phyloP scores from a whole-genome alignment of 2,888 invertebrate species.

The Lasioglossum morio region DNA sequence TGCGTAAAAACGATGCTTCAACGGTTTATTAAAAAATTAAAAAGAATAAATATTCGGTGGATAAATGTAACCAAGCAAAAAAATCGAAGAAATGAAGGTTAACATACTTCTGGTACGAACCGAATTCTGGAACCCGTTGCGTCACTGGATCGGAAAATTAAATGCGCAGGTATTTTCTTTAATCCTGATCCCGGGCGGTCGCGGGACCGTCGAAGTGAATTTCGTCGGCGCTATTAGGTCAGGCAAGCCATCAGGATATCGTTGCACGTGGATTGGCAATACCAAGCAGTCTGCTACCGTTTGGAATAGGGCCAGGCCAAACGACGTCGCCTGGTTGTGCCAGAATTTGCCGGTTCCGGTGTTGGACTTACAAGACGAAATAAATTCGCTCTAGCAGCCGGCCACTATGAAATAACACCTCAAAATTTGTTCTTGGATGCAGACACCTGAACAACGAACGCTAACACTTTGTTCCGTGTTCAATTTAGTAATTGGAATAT shows the following conservation, averaged over 20 bases:
- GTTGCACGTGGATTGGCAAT: conserved; percentile 63
- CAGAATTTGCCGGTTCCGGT: conserved; percentile 65
- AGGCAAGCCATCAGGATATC: conserved; percentile 63
- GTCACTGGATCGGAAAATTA: background rate
- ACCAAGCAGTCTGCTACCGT: conserved; percentile 56
- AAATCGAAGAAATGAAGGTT: too few relatives aligned
- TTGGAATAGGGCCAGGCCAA: conserved; percentile 76
- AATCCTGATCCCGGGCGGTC: background rate
- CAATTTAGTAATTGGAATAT: too few relatives aligned
- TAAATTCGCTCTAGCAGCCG: conserved; percentile 1
- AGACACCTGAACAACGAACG: background rate
- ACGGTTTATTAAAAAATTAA: too few relatives aligned
- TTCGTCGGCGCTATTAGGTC: conserved; percentile 66
- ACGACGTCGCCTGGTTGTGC: conserved; percentile 68
- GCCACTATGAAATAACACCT: conserved; percentile 7
- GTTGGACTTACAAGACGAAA: conserved; percentile 20
- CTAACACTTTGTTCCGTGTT: background rate
- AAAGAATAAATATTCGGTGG: too few relatives aligned
- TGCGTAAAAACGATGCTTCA: too few relatives aligned
- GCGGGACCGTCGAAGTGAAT: background rate
- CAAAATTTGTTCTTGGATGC: background rate
- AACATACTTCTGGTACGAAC: background rate
- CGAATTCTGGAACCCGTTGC: background rate
- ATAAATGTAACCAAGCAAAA: too few relatives aligned
- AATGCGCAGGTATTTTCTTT: background rate